Conservation (phyloP, 2,113 vertebrate species). For the Bubo scandiacus region DNA sequence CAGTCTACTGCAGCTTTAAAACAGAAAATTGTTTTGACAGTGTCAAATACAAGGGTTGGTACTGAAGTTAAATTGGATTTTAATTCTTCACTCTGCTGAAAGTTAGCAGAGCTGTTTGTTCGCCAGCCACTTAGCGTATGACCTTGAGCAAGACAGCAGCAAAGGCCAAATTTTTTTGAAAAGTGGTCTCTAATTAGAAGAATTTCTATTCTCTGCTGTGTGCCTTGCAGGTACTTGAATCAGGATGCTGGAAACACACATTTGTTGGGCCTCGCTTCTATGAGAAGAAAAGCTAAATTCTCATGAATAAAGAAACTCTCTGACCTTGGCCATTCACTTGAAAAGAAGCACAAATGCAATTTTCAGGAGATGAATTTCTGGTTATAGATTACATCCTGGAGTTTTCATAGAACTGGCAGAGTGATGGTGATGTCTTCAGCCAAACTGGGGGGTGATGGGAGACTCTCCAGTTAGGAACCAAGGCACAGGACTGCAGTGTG, state of each 20-base stretch:
- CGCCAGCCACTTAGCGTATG: neutral
- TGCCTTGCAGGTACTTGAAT: neutral
- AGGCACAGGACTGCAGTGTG: neutral
- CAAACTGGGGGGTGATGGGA: neutral
- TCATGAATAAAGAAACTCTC: neutral
- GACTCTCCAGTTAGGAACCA: rapidly evolving
- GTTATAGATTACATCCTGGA: neutral
- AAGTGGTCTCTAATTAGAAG: neutral
- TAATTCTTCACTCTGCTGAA: neutral
- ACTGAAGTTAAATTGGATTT: neutral
- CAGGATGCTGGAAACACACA: neutral
- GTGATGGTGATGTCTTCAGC: rapidly evolving
- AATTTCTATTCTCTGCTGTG: neutral
- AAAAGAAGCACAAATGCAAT: neutral
- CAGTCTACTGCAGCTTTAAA: neutral
- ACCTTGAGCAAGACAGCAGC: constrained; percentile 16
- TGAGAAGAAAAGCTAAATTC: neutral
- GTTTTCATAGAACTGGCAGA: neutral
- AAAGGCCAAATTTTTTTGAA: neutral
- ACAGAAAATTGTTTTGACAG: neutral
- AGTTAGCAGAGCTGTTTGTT: constrained; percentile 1
- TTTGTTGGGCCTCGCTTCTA: neutral
- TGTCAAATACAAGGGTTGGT: neutral
- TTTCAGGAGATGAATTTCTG: neutral
- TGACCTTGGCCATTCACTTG: neutral